phyloP scores from a whole-genome alignment of 1,140 invertebrate genomes.

The Drosophila melanogaster region DNA sequence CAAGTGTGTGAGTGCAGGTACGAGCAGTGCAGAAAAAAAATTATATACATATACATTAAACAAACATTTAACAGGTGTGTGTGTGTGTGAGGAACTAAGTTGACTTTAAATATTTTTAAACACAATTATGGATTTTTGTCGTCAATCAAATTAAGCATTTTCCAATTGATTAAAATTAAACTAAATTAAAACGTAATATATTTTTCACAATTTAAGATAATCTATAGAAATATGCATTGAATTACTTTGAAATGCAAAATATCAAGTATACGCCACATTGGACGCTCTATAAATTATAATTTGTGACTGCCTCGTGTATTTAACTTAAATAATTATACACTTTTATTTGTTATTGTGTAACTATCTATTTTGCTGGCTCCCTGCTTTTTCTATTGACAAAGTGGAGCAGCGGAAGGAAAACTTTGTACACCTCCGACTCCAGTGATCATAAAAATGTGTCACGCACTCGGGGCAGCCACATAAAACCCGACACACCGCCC shows the following conservation, averaged over 20 bases:
- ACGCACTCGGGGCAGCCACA: conserved; percentile 30
- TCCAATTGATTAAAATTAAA: not conserved
- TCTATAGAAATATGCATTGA: no score
- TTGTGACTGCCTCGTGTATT: not conserved
- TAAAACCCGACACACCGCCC: not conserved
- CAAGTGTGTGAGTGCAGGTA: conserved; percentile 19
- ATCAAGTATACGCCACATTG: not conserved
- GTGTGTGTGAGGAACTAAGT: not conserved
- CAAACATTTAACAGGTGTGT: conserved; percentile 9
- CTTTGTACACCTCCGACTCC: conserved; percentile 17
- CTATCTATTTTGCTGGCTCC: conserved; percentile 8
- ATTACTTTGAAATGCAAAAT: not conserved
- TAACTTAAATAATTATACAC: not conserved
- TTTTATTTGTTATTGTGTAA: not conserved
- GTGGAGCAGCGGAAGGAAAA: conserved; percentile 46
- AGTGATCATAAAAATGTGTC: conserved; percentile 62
- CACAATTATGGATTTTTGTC: conserved; percentile 4
- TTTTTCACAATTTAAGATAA: no score
- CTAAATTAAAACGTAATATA: no score
- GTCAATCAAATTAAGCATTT: not conserved
- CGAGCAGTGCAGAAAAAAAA: conserved; percentile 6
- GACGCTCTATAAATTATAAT: not conserved
- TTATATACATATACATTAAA: conserved; percentile 7
- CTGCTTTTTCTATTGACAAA: conserved; percentile 58
- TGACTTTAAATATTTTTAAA: conserved; percentile 19